Percentiles rank a stretch among this genome's conserved stretches.
Evolutionary conservation across 2,797 vertebrate species (phyloP).

Genomic region (Cuniculus paca): DNA sequence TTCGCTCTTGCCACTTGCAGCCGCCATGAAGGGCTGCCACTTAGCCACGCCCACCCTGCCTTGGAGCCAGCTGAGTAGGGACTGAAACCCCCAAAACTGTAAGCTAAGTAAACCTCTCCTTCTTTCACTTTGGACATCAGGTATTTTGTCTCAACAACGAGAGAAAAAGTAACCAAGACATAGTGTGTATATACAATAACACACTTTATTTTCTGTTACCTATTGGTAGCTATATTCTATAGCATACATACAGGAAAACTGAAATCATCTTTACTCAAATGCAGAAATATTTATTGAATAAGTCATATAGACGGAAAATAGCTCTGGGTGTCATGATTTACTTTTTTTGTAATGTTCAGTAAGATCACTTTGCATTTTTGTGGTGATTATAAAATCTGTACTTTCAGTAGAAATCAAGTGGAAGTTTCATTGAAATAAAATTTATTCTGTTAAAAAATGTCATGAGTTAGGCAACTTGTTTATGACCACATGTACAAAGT

Average conservation of each 20-base stretch:
- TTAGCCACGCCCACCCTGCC: too few relatives aligned
- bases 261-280: slow-evolving; percentile 13
- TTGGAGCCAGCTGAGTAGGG: too few relatives aligned
- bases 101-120: too few relatives aligned
- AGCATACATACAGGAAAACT: not conserved
- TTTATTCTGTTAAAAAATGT: not conserved
- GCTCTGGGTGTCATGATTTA: not conserved
- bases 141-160: too few relatives aligned
- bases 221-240: slow-evolving; percentile 6
- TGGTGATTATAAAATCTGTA: not conserved
- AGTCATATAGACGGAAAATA: not conserved
- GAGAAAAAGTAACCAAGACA: too few relatives aligned
- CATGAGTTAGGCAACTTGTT: not conserved
- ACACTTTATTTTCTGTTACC: not conserved
- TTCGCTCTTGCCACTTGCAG: too few relatives aligned
- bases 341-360: not conserved
- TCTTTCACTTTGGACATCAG: too few relatives aligned
- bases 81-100: too few relatives aligned
- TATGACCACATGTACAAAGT: not conserved
- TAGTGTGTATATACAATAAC: not conserved
- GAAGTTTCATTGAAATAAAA: not conserved
- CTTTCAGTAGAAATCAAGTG: not conserved
- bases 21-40: too few relatives aligned
- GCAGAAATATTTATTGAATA: not conserved
- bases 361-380: slow-evolving; percentile 9